Evolutionary conservation across 2,888 invertebrate species (phyloP).

Genomic region (Seira musarum): DNA sequence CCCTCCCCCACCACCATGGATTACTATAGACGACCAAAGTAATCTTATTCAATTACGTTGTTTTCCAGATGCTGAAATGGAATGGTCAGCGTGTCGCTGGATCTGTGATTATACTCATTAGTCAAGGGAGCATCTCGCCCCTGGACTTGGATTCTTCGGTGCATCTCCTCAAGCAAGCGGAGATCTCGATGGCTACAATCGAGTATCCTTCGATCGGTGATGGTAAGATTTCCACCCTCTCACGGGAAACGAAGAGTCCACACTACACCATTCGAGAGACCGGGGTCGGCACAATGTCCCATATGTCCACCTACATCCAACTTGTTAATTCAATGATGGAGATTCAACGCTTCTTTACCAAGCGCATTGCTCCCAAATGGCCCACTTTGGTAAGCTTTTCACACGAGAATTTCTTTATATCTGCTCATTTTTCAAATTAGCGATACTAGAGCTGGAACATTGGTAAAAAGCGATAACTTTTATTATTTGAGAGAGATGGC

Average conservation of each 20-base stretch:
- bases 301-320: constrained; percentile 68
- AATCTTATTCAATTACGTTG: constrained; percentile 18
- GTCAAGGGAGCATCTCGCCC: constrained; percentile 75
- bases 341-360: constrained; percentile 66
- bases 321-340: constrained; percentile 67
- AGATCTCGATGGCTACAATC: constrained; percentile 75
- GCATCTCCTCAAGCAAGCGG: constrained; percentile 73
- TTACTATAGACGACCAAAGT: constrained; percentile 1
- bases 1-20: not conserved
- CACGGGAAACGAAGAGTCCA: constrained; percentile 66
- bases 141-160: constrained; percentile 73
- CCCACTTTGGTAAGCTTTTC: constrained; percentile 61
- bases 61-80: constrained; percentile 73
- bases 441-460: not conserved
- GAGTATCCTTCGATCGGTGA: constrained; percentile 65
- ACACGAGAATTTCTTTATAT: not conserved
- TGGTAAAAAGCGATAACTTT: not conserved
- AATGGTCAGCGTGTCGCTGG: constrained; percentile 72
- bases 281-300: constrained; percentile 69
- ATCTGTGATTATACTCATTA: constrained; percentile 76
- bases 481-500: not conserved
- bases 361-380: constrained; percentile 61
- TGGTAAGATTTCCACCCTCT: constrained; percentile 66
- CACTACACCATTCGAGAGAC: constrained; percentile 67
- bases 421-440: constrained; percentile 40